Conservation (phyloP, 2,797 vertebrate species). For the Sebastes baramenuke region DNA sequence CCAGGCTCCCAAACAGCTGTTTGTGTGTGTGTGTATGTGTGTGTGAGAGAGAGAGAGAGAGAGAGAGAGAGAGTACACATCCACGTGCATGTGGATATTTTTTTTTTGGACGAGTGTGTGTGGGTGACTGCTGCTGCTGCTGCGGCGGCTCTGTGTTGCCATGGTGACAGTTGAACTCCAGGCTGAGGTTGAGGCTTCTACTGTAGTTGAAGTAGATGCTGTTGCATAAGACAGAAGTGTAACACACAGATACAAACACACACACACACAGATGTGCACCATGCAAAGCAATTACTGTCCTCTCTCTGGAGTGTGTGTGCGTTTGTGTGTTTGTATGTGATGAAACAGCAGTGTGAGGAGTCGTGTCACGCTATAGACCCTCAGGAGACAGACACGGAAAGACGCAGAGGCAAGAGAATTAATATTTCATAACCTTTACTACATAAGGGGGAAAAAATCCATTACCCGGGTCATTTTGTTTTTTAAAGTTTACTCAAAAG, state of each 20-base stretch:
- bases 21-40: slow-evolving; percentile 10
- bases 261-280: slow-evolving; percentile 8
- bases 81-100: slow-evolving; percentile 20
- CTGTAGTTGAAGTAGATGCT: slow-evolving; percentile 73
- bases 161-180: slow-evolving; percentile 75
- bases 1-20: slow-evolving; percentile 55
- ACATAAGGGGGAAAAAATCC: background rate
- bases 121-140: slow-evolving; percentile 65
- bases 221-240: slow-evolving; percentile 69
- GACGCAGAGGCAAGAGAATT: slow-evolving; percentile 5
- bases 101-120: slow-evolving; percentile 39
- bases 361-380: slow-evolving; percentile 19
- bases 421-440: slow-evolving; percentile 50
- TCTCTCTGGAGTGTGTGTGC: slow-evolving; percentile 7
- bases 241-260: slow-evolving; percentile 26
- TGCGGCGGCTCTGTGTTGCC: slow-evolving; percentile 70
- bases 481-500: background rate
- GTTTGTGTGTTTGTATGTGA: slow-evolving; percentile 1
- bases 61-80: background rate
- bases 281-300: slow-evolving; percentile 15
- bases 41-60: background rate
- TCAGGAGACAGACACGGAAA: slow-evolving; percentile 14
- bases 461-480: slow-evolving; percentile 4
- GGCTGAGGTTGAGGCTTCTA: slow-evolving; percentile 68
- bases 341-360: slow-evolving; percentile 27